phyloP scores from a whole-genome alignment of 2,888 invertebrate genomes.

The Caenorhabditis sulstoni region DNA sequence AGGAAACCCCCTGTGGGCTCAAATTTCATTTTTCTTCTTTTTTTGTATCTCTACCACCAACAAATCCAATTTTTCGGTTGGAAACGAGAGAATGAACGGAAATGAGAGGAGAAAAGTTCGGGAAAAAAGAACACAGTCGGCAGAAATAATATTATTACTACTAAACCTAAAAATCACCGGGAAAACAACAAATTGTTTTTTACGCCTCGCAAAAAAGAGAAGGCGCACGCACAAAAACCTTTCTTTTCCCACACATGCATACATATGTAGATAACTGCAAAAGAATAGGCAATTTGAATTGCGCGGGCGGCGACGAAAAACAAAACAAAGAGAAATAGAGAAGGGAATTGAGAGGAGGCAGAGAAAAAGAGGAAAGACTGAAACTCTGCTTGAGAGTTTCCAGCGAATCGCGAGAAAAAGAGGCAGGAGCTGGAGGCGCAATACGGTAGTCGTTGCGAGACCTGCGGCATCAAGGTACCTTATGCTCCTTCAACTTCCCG shows the following conservation, averaged over 20 bases:
- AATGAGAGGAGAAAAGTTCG: not conserved
- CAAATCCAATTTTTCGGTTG: conserved; percentile 10
- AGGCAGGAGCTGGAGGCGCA: no score
- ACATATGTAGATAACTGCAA: conserved; percentile 23
- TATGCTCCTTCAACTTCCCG: no score
- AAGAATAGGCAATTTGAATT: conserved; percentile 26
- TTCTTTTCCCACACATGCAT: conserved; percentile 27
- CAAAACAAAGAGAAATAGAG: conserved; percentile 12
- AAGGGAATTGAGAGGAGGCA: not conserved
- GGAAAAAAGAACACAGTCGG: not conserved
- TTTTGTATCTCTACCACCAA: not conserved
- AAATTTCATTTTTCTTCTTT: conserved; percentile 34
- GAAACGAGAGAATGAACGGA: not conserved
- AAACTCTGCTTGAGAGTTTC: no score
- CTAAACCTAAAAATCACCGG: conserved; percentile 5
- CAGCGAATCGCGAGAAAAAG: no score
- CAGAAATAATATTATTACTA: conserved; percentile 15
- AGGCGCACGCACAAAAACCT: conserved; percentile 14
- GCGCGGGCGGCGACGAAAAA: conserved; percentile 9
- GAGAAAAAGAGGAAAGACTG: not conserved
- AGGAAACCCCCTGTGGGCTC: conserved; percentile 19
- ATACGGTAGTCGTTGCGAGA: conserved; percentile 2
- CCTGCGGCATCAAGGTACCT: not conserved
- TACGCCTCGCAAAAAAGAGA: conserved; percentile 12
- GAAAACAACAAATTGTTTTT: conserved; percentile 22